Evolutionary conservation across 2,113 vertebrate genomes (phyloP).

Genomic region (Rhinogobius similis): DNA sequence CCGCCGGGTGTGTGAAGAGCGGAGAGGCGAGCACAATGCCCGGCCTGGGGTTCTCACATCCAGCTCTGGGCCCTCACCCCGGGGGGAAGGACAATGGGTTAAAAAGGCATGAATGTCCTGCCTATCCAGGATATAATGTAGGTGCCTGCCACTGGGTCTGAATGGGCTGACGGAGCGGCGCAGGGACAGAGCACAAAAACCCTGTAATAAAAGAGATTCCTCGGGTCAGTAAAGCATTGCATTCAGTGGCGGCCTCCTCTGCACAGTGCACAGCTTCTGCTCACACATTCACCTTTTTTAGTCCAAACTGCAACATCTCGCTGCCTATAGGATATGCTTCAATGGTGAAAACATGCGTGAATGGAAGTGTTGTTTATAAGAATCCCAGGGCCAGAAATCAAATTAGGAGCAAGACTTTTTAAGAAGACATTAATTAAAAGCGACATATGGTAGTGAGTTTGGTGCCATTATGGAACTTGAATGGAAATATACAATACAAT

Average conservation of each 20-base stretch:
- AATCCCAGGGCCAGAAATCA: conserved; percentile 16
- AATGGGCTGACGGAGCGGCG: conserved; percentile 79
- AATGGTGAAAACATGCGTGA: conserved; percentile 42
- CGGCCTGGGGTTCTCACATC: conserved; percentile 81
- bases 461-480: conserved; percentile 20
- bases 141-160: conserved; percentile 82
- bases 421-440: conserved; percentile 3
- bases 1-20: conserved; percentile 82
- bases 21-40: conserved; percentile 78
- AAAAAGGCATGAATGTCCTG: conserved; percentile 85
- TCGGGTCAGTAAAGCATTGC: conserved; percentile 84
- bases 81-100: conserved; percentile 81
- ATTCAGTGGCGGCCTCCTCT: conserved; percentile 71
- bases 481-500: conserved; percentile 32
- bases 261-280: conserved; percentile 66
- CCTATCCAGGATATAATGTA: conserved; percentile 85
- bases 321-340: conserved; percentile 53
- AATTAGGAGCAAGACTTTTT: neutral
- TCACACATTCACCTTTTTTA: conserved; percentile 62
- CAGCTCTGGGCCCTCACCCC: conserved; percentile 78
- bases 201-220: conserved; percentile 84
- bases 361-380: conserved; percentile 35
- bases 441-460: neutral
- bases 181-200: conserved; percentile 81
- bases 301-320: conserved; percentile 49